Base-by-base conservation (phyloP, 2,888 invertebrate genomes). In the Cataglyphis albicans region DNA sequence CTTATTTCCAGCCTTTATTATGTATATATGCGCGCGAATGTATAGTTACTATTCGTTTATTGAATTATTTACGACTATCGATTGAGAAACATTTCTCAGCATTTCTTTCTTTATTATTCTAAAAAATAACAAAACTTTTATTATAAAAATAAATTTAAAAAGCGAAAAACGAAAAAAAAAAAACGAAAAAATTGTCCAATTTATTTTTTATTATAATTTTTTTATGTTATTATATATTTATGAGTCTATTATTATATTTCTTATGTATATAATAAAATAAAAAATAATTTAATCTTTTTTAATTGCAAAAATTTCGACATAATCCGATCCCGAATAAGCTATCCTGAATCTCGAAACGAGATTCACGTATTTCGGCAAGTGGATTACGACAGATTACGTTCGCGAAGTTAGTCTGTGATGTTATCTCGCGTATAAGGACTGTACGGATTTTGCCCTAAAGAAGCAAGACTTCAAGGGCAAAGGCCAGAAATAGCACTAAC, bases 371-470 rank as follows among this genome's bases (percentile, higher is more conserved):
- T 85, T 78, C 48, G 74, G 32, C 21, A 6, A 64, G n/a, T n/a
- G 59, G 63, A 87, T 87, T 87, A 87, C 41, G 75, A 48, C 21
- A 65, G 52, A 87, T 87, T 74, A 87, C 59, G 81, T 83, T 83
- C 67, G 76, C 18, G 12, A 41, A 41, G 48, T 74, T 70, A 55
- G n/a, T 48, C 55, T 63, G 38, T 68, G 68, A 74, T 32, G 59
- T 72, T 81, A 65, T 80, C 32, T 48, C 59, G 55, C 68, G 55
- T 41, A 74, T 65, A 80, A 76, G 63, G 21, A 44, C 12, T 64
- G 61, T 25, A 55, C 18, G 59, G 18, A n/a, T 72, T 25, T 78
- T 67, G 61, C 80, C 86, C 86, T 86, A 25, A 68, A 55, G 74
- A 65, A 64, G 81, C 72, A 70, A 57, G 57, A 10, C 52, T 48